Conservation (phyloP, 2,113 vertebrate species). For the Psammodynastes pulverulentus region DNA sequence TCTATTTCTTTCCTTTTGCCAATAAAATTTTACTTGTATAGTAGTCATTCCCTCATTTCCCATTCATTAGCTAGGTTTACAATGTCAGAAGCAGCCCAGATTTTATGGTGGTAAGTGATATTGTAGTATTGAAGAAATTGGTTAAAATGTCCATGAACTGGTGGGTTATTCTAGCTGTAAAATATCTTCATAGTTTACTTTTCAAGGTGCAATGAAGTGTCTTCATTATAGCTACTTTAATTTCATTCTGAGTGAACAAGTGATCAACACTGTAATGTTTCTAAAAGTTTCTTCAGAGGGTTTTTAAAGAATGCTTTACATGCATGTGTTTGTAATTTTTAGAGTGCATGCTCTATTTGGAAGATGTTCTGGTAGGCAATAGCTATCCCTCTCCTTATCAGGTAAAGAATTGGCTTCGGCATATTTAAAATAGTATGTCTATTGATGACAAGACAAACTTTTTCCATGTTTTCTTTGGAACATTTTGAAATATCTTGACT, state of each 20-base stretch:
- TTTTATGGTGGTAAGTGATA: neutral
- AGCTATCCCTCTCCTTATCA: neutral
- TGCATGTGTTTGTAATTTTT: neutral
- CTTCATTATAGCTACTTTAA: neutral
- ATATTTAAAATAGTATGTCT: neutral
- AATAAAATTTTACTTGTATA: neutral
- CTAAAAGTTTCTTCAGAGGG: neutral
- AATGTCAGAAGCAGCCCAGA: neutral
- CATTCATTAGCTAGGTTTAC: neutral
- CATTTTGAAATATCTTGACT: neutral
- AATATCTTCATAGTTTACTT: neutral
- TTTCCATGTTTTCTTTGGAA: neutral
- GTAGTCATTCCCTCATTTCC: neutral
- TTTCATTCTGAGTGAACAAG: neutral
- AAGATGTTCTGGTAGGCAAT: neutral
- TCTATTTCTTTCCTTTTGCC: neutral
- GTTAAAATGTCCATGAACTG: neutral
- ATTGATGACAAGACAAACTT: neutral
- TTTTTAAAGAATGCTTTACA: neutral
- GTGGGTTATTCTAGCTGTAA: neutral
- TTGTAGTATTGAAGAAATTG: neutral
- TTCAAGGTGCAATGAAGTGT: neutral
- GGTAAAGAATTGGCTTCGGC: neutral
- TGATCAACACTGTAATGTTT: neutral
- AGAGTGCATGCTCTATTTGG: neutral